A percentile compares a stretch with the other conserved stretches of the same genome.
These are phyloP conservation scores for Gasterosteus nipponicus DNA, from an alignment of 2,113 vertebrate genomes.

Conservation along the genomic window DNA sequence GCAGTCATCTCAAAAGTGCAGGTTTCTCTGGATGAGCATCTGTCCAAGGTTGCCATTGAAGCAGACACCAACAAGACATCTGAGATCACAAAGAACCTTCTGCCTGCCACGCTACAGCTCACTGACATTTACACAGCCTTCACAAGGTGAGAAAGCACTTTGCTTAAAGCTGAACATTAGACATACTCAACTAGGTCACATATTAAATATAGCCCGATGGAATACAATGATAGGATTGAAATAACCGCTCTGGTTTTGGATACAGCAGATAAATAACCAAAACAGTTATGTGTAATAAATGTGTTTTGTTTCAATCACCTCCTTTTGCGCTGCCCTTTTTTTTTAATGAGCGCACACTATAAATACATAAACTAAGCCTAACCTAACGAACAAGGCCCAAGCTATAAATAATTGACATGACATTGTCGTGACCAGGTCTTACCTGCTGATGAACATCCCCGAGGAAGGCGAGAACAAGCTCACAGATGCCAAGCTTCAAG, in stretches of 20 bases:
- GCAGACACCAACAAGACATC: slow-evolving; percentile 90
- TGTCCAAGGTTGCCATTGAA: slow-evolving; percentile 94
- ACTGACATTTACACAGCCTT: slow-evolving; percentile 93
- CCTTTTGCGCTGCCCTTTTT: neutral
- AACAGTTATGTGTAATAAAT: neutral
- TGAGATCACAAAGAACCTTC: slow-evolving; percentile 95
- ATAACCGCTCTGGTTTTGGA: neutral
- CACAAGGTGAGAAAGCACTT: slow-evolving; percentile 83
- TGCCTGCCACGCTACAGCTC: slow-evolving; percentile 93
- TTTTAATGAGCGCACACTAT: neutral
- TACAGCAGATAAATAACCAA: neutral
- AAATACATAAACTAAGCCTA: neutral
- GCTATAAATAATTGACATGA: neutral
- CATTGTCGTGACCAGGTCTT: slow-evolving; percentile 83
- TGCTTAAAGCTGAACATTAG: neutral
- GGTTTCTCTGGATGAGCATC: slow-evolving; percentile 95
- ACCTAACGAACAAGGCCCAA: neutral
- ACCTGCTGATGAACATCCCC: slow-evolving; percentile 91
- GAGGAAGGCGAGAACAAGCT: slow-evolving; percentile 90
- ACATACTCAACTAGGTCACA: neutral
- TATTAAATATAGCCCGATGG: neutral
- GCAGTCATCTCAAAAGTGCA: slow-evolving; percentile 98
- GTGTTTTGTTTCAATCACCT: neutral
- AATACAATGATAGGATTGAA: neutral
- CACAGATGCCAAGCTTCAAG: slow-evolving; percentile 89